Evolutionary conservation across 1,140 invertebrate genomes (phyloP), one percentile per base, ranked within the genome.

Genomic region (Dinoponera quadriceps): DNA sequence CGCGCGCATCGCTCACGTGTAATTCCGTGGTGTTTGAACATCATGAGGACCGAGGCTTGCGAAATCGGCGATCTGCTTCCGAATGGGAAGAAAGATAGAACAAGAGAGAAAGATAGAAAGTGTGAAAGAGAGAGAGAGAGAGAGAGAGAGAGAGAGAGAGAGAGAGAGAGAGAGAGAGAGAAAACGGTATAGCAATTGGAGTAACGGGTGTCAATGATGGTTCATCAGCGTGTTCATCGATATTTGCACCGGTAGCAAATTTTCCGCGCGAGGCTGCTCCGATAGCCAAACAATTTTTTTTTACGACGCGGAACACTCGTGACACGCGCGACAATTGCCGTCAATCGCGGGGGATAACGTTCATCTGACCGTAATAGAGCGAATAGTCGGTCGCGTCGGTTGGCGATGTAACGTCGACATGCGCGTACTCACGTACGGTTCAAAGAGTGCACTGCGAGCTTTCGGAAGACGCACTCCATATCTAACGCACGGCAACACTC

Each of bases 1-100:
- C 51, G 51, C 65, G 54, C 65, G 69, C 71, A 77, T 87, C 84
- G 77, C 72, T 77, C 78, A 63, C 83, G 73, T 77, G 62, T 82
- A 59, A 54, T 55, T 44, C 38, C 20, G 57, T 49, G 48, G 38
- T 82, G 49, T 27, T 55, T 84, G 74, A 29, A 60, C 29, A 81
- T 68, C 68, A 75, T 68, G 48, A 82, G 82, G 27, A 75, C 57
- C 75, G 25, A 11, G 73, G 62, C 38, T 62, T 22, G 38, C 38
- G 38, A 44, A 59, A 18, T 20, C 59, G 51, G 44, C 49, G 68
- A 84, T 85, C 49, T 85, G 51, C 72, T 78, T 57, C 55, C 63
- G 14, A 78, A 25, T 3, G 38, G 38, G 38, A 9, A 44, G 7
- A 44, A 44, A 44, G 3, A n/a, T n/a, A n/a, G n/a, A n/a, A n/a